A percentile compares a stretch with the other conserved stretches of the same genome.
Evolutionary conservation across 2,888 invertebrate species (phyloP).

Genomic region (Cyaniris semiargus): DNA sequence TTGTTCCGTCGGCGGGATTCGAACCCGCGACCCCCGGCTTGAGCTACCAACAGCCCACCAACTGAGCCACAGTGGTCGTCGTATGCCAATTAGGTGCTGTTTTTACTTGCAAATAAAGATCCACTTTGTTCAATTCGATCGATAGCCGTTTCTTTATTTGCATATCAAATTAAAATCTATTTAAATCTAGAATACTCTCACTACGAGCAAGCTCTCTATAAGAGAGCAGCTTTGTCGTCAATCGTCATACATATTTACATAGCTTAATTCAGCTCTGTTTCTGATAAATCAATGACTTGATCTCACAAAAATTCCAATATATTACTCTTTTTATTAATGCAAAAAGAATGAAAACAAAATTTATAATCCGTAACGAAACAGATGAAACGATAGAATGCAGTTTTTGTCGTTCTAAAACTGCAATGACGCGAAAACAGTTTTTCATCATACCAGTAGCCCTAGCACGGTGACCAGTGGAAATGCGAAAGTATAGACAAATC

Average conservation of each 20-base stretch:
- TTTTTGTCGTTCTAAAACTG: slow-evolving; percentile 17
- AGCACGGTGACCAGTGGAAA: too few species aligned
- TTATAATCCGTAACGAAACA: slow-evolving; percentile 28
- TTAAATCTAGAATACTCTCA: slow-evolving; percentile 2
- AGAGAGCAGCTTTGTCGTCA: neutral
- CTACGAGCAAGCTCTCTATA: neutral
- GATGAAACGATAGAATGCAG: slow-evolving; percentile 25
- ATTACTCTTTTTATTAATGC: neutral
- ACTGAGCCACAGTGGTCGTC: too few species aligned
- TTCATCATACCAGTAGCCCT: too few species aligned
- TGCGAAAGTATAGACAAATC: too few species aligned
- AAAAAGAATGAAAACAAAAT: slow-evolving; percentile 19
- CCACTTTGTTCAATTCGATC: neutral
- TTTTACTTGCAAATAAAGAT: slow-evolving; percentile 18
- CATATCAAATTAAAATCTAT: slow-evolving; percentile 17
- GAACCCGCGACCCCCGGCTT: too few species aligned
- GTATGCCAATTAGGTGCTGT: neutral
- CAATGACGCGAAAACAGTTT: slow-evolving; percentile 29
- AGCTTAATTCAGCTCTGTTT: neutral
- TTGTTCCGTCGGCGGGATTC: too few species aligned
- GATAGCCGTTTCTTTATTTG: slow-evolving; percentile 4
- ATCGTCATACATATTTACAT: slow-evolving; percentile 1
- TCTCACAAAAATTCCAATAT: neutral
- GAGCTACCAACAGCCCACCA: too few species aligned
- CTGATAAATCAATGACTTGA: neutral